Conservation (phyloP, 2,888 invertebrate genomes). For the Agrilus mali region DNA sequence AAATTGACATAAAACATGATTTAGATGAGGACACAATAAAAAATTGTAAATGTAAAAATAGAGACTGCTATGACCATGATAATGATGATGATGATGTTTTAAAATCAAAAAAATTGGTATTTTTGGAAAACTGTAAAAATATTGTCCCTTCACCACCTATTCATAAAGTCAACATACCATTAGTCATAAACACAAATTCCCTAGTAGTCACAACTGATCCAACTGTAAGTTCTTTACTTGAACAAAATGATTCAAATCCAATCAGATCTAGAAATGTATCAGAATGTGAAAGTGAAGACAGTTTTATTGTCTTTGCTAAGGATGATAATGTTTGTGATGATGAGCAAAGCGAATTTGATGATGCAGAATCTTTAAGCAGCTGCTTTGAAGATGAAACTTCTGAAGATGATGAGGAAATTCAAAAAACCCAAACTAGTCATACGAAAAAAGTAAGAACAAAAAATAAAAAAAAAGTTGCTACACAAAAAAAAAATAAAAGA, state of each 20-base stretch:
- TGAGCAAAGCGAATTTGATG: constrained; percentile 6
- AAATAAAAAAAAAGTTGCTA: neutral
- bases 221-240: too few species aligned
- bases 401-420: constrained; percentile 7
- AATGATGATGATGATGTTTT: too few species aligned
- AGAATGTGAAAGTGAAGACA: constrained; percentile 47
- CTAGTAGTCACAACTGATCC: too few species aligned
- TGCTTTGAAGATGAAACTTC: constrained; percentile 12
- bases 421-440: constrained; percentile 2
- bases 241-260: neutral
- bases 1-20: too few species aligned
- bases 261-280: constrained; percentile 25
- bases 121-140: too few species aligned
- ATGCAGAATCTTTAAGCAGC: constrained; percentile 1
- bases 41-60: too few species aligned
- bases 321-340: constrained; percentile 34
- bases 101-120: too few species aligned
- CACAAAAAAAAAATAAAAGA: neutral
- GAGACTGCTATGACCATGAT: too few species aligned
- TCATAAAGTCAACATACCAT: too few species aligned
- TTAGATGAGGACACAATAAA: too few species aligned
- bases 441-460: constrained; percentile 3
- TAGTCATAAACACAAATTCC: too few species aligned
- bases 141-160: too few species aligned
- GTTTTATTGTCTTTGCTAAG: constrained; percentile 39